Evolutionary conservation across 2,888 invertebrate genomes (phyloP), one percentile per base, ranked within the genome.

Genomic region (Sicus ferrugineus): DNA sequence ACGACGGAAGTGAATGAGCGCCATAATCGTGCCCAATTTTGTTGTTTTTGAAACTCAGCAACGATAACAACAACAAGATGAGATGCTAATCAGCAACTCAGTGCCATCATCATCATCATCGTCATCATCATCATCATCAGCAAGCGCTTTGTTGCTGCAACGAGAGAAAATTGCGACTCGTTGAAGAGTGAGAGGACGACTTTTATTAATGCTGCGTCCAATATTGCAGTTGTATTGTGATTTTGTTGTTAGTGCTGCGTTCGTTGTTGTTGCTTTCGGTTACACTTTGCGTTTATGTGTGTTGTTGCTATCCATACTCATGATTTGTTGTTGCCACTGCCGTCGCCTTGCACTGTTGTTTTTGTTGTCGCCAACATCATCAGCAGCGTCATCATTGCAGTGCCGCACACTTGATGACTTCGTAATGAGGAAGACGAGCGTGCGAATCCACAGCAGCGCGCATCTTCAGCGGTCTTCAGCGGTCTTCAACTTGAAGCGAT

Each of bases 1-100:
- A 48, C 46, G 48, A 28, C 67, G 74, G 74, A 74, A 74, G 72
- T 73, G 66, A 73, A 72, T 72, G 71, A 70, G 72, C 73, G 63
- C 42, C 11, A n/a, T n/a, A 54, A 23, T 66, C 59, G 65, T 61
- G 59, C 58, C 67, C 46, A 16, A n/a, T 52, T 52, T 62, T 42
- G 4, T 46, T n/a, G n/a, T n/a, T n/a, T n/a, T n/a, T n/a, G n/a
- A n/a, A n/a, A n/a, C 14, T n/a, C 11, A 16, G 1, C 42, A 42
- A 14, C 4, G 16, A 3, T n/a, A 42, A 42, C 42, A 42, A 2
- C 42, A 7, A 42, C 5, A 42, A 9, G 11, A 4, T 16, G n/a
- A n/a, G 16, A 16, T 11, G 11, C 7, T 16, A n/a, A 42, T 4
- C 42, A 42, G 42, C 42, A 42, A 5, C 19, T 42, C 42, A 42